These are phyloP conservation scores for Uria aalge DNA, from an alignment of 2,113 vertebrate genomes.

Conservation along the genomic window DNA sequence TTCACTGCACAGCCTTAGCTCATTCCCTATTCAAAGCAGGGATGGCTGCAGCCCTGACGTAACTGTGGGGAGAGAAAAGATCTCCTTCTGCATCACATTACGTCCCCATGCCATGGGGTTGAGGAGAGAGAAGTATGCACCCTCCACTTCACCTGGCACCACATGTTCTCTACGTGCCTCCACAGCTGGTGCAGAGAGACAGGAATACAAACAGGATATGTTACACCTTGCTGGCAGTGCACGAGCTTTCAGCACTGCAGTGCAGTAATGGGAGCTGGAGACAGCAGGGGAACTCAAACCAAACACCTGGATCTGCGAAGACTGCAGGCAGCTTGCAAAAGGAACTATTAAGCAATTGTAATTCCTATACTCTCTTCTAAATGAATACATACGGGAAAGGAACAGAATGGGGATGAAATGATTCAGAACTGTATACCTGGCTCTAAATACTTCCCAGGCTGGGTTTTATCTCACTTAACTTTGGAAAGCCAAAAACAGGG, in stretches of 20 bases:
- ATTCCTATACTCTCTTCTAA: neutral
- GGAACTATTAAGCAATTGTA: neutral
- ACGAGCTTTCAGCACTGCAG: neutral
- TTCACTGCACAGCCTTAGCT: neutral
- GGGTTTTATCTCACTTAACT: neutral
- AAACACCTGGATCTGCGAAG: neutral
- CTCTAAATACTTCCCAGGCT: neutral
- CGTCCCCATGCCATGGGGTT: rapidly evolving
- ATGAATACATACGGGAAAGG: neutral
- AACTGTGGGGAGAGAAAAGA: neutral
- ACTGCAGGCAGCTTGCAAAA: neutral
- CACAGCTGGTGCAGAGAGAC: neutral
- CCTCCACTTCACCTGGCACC: neutral
- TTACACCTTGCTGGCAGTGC: neutral
- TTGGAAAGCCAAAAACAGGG: neutral
- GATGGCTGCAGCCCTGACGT: neutral
- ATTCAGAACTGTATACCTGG: neutral
- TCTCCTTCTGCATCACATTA: neutral
- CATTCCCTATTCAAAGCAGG: neutral
- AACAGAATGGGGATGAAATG: neutral
- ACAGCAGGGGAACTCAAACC: neutral
- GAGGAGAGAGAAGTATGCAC: neutral
- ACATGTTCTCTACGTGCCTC: neutral
- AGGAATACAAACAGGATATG: neutral
- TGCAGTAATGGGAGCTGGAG: neutral